phyloP scores from a whole-genome alignment of 2,113 vertebrate genomes.

The Nymphicus hollandicus region DNA sequence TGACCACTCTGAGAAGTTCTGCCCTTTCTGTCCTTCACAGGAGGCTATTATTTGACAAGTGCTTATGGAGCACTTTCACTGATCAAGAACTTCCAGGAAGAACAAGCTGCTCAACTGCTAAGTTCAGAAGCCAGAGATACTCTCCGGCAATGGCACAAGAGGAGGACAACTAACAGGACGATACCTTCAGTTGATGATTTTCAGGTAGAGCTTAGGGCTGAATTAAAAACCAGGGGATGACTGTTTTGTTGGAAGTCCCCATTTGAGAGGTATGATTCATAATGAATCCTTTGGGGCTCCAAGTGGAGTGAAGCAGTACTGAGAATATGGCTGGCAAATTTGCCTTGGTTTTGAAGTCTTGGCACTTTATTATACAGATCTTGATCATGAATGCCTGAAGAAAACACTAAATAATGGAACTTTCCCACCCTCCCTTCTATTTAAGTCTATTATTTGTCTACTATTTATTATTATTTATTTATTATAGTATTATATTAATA shows the following conservation, averaged over 20 bases:
- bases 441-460: background rate
- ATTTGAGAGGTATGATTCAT: background rate
- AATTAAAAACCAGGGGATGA: background rate
- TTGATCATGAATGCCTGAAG: background rate
- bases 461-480: too few relatives aligned
- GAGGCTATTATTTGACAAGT: conserved; percentile 95
- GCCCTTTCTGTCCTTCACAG: conserved; percentile 65
- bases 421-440: background rate
- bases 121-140: conserved; percentile 92
- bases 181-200: conserved; percentile 92
- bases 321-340: background rate
- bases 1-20: background rate
- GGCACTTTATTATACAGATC: background rate
- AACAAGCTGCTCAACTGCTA: conserved; percentile 89
- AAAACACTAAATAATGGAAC: background rate
- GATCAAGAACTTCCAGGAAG: conserved; percentile 97
- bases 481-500: too few relatives aligned
- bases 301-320: background rate
- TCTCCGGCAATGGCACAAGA: conserved; percentile 91
- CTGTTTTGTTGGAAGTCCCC: background rate
- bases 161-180: conserved; percentile 86
- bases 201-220: conserved; percentile 76
- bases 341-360: background rate
- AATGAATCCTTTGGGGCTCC: background rate
- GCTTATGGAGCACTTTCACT: conserved; percentile 93